Percentiles rank a stretch among this genome's conserved stretches.
These are phyloP conservation scores for Hippocampus mohnikei DNA, from an alignment of 2,113 vertebrate genomes.

Conservation along the genomic window DNA sequence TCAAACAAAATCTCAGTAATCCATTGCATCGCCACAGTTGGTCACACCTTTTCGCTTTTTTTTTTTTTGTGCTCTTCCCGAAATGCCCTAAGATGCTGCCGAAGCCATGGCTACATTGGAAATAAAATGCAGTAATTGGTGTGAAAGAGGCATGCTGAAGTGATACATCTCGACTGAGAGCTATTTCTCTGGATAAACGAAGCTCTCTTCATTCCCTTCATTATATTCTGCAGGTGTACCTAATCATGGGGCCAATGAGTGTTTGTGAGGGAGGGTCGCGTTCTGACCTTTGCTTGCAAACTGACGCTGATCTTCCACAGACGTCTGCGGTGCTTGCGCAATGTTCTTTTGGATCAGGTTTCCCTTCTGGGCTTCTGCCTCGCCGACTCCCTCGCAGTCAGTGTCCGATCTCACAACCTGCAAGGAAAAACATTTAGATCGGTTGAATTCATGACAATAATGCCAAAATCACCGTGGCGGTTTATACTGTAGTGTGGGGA, in stretches of 20 bases:
- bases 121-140: too few relatives aligned
- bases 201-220: too few relatives aligned
- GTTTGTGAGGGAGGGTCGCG: neutral
- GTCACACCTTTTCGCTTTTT: too few relatives aligned
- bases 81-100: too few relatives aligned
- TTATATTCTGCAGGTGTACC: too few relatives aligned
- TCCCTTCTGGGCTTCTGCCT: conserved; percentile 51
- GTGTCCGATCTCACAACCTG: conserved; percentile 83
- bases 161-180: too few relatives aligned
- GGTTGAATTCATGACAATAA: too few relatives aligned
- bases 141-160: too few relatives aligned
- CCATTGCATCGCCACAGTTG: neutral
- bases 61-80: too few relatives aligned
- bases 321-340: conserved; percentile 63
- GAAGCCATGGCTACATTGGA: too few relatives aligned
- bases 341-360: conserved; percentile 25
- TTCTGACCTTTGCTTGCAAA: conserved; percentile 33
- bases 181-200: too few relatives aligned
- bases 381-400: conserved; percentile 73
- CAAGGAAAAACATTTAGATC: conserved; percentile 19
- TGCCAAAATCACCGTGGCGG: neutral
- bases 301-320: conserved; percentile 75
- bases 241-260: neutral
- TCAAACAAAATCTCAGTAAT: neutral
- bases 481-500: neutral